Percentiles rank a stretch among this genome's conserved stretches.
Conservation (phyloP, 1,140 invertebrate species). For the Meloidogyne hapla region DNA sequence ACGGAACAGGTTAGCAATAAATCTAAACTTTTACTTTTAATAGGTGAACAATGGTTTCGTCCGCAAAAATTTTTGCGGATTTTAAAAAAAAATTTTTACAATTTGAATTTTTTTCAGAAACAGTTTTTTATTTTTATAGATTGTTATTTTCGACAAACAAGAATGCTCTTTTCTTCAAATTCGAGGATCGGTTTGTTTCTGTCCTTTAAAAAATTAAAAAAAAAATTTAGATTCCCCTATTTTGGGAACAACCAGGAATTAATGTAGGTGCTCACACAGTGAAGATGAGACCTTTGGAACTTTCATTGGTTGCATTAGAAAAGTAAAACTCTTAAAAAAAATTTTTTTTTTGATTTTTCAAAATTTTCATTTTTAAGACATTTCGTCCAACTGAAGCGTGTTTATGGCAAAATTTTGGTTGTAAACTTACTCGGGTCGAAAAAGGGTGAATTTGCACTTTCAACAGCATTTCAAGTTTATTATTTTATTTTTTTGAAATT, state of each 20-base stretch:
- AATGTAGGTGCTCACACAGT: constrained; percentile 99
- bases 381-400: constrained; percentile 78
- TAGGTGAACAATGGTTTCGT: no score
- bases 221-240: constrained; percentile 77
- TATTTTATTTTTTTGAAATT: constrained; percentile 33
- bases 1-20: constrained; percentile 78
- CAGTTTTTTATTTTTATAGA: constrained; percentile 58
- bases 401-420: constrained; percentile 86
- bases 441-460: constrained; percentile 92
- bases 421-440: constrained; percentile 90
- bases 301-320: constrained; percentile 85
- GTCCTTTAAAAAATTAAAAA: no score
- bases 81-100: no score
- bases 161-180: constrained; percentile 74
- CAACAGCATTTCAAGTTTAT: constrained; percentile 80
- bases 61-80: no score
- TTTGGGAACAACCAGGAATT: constrained; percentile 98
- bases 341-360: constrained; percentile 7
- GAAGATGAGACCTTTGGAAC: constrained; percentile 86
- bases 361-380: constrained; percentile 70
- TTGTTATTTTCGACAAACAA: constrained; percentile 77
- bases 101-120: no score
- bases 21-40: background rate
- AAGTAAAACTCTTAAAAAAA: constrained; percentile 32
- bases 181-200: constrained; percentile 94